Percentiles rank a stretch among this genome's conserved stretches.
phyloP scores from a whole-genome alignment of 2,113 vertebrate species.

The Lepus timidus region DNA sequence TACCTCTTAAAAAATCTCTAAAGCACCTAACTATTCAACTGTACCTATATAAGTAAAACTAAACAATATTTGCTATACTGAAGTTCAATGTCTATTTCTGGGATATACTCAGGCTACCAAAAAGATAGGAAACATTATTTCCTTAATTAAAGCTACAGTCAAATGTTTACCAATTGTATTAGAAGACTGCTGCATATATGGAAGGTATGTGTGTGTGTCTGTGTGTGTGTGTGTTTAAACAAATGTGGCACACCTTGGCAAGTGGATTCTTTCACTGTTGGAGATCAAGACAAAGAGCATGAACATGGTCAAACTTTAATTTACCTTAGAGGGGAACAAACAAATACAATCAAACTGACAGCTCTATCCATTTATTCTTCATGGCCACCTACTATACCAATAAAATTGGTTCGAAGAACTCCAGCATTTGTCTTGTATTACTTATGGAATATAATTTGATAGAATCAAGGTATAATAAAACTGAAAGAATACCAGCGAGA shows the following conservation, averaged over 20 bases:
- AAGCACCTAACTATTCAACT: conserved; percentile 3
- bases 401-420: conserved; percentile 84
- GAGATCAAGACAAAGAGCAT: conserved; percentile 79
- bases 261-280: conserved; percentile 77
- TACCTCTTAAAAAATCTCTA: background rate
- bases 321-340: conserved; percentile 77
- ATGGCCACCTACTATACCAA: conserved; percentile 80
- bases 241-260: conserved; percentile 45
- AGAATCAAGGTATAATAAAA: conserved; percentile 71
- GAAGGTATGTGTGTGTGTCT: conserved; percentile 53
- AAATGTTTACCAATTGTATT: background rate
- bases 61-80: background rate
- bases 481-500: conserved; percentile 54
- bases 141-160: conserved; percentile 50
- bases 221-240: conserved; percentile 23
- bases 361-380: conserved; percentile 80
- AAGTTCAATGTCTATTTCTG: background rate
- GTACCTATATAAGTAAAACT: background rate
- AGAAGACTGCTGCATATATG: conserved; percentile 54
- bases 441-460: conserved; percentile 78
- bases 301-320: conserved; percentile 82
- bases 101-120: background rate
- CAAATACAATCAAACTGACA: conserved; percentile 82
- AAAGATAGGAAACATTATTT: conserved; percentile 51
- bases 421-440: conserved; percentile 71